phyloP scores from a whole-genome alignment of 1,140 invertebrate genomes.

The Maniola jurtina region DNA sequence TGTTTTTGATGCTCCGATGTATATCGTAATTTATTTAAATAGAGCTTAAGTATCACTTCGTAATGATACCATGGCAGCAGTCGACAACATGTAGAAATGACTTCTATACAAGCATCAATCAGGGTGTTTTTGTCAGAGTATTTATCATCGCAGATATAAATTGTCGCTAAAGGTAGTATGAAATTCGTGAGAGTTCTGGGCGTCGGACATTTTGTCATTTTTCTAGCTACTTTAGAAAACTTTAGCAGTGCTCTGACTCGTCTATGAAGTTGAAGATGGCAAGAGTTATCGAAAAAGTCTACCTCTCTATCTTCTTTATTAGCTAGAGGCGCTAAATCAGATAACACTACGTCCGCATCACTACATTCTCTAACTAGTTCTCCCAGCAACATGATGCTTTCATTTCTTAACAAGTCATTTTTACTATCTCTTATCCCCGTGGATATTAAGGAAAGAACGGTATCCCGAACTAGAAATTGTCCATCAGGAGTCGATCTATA shows the following conservation, averaged over 20 bases:
- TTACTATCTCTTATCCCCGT: constrained; percentile 83
- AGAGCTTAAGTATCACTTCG: constrained; percentile 87
- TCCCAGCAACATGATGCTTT: constrained; percentile 88
- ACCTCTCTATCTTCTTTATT: constrained; percentile 89
- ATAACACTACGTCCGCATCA: constrained; percentile 83
- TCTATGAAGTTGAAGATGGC: constrained; percentile 91
- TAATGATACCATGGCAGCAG: constrained; percentile 93
- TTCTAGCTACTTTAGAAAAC: constrained; percentile 81
- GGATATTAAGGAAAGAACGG: constrained; percentile 84
- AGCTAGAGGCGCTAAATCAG: constrained; percentile 86
- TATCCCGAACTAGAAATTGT: constrained; percentile 86
- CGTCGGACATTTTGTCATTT: constrained; percentile 80
- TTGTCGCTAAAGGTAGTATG: constrained; percentile 89
- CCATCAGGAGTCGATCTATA: constrained; percentile 75
- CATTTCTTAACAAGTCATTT: constrained; percentile 84
- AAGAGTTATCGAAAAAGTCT: constrained; percentile 96
- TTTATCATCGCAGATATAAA: constrained; percentile 88
- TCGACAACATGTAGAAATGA: constrained; percentile 86
- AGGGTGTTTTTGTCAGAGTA: constrained; percentile 88
- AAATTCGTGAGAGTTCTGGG: constrained; percentile 88
- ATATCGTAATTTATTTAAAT: constrained; percentile 86
- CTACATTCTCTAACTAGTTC: constrained; percentile 86
- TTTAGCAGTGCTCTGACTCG: constrained; percentile 88
- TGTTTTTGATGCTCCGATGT: constrained; percentile 89
- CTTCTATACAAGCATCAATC: constrained; percentile 90